These are phyloP conservation scores for Henricia sp. DNA, from an alignment of 53 echinoderm and acorn worm species.

Conservation along the genomic window DNA sequence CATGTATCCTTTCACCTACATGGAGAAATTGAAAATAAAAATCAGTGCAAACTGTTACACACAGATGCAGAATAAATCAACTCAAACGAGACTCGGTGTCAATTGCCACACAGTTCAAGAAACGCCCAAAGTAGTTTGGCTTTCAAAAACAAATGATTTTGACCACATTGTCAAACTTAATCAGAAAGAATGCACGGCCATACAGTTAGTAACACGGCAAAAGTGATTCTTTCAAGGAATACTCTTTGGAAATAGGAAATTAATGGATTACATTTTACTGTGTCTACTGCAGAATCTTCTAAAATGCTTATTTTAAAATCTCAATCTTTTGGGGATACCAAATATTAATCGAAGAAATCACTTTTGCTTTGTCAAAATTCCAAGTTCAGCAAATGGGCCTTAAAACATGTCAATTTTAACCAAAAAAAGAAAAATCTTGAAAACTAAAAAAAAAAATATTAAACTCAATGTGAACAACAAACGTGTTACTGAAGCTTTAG, in stretches of 20 bases:
- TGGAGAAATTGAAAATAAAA: constrained; percentile 20
- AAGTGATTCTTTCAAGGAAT: constrained; percentile 13
- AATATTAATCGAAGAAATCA: too few species aligned
- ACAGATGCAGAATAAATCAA: constrained; percentile 55
- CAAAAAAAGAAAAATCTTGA: constrained; percentile 47
- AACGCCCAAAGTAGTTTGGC: constrained; percentile 1
- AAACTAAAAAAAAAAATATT: constrained; percentile 63
- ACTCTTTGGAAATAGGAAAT: too few species aligned
- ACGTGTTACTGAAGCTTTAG: constrained; percentile 65
- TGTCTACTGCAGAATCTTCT: neutral
- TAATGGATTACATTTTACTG: too few species aligned
- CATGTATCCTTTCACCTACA: constrained; percentile 64
- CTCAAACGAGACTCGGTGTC: constrained; percentile 51
- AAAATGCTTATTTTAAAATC: constrained; percentile 6
- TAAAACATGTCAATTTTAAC: too few species aligned
- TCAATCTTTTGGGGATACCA: neutral
- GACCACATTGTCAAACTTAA: constrained; percentile 7
- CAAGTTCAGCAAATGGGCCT: too few species aligned
- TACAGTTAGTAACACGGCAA: constrained; percentile 55
- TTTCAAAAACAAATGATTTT: constrained; percentile 5
- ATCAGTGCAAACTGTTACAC: constrained; percentile 55
- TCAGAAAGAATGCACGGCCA: constrained; percentile 46
- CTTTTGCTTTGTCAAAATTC: neutral
- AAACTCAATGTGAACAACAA: constrained; percentile 57
- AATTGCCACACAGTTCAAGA: constrained; percentile 33